Base-by-base conservation (phyloP, 2,113 vertebrate genomes). In the Synchiropus splendidus region DNA sequence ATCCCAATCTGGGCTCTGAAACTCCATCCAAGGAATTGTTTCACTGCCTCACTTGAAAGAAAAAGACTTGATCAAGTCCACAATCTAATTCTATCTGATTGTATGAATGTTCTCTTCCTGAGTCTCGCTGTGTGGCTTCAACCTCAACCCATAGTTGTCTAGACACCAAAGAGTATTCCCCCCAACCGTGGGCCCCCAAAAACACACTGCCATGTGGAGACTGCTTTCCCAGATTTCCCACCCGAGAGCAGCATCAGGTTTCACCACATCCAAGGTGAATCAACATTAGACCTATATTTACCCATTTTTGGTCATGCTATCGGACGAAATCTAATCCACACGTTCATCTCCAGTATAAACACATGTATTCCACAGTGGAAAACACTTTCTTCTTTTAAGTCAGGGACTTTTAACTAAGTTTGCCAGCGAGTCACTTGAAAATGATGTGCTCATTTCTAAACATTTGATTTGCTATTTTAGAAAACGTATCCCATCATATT, bases 91-190 rank as follows among this genome's bases (percentile, higher is more conserved):
- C 33, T 41, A 48, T 65, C 54, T 56, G 49, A 54, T 54, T 45
- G 33, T 8, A 33, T 41, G 18, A 51, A 41, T 42, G 13, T 49
- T 36, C 60, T 48, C 41, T 45, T 61, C 51, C 50, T 31, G 42
- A 30, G 45, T 48, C 51, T 48, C 16, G 43, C 14, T 58, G 36
- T 50, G 36, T 45, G 37, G 48, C 56, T 54, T n/a, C n/a, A n/a
- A n/a, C n/a, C n/a, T n/a, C n/a, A n/a, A n/a, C n/a, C n/a, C n/a
- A n/a, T n/a, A 34, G 42, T 51, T 60, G 64, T 79, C 62, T 61
- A 70, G 64, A 56, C 70, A 61, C 52, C 39, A 66, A 45, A 55
- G 38, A 59, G 62, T 54, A 67, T 62, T 57, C 57, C 49, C 40
- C 57, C 63, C 60, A 45, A 48, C 21, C 32, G 9, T 3, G 49